Evolutionary conservation across 2,797 vertebrate species (phyloP), one percentile per base, ranked within the genome.

Genomic region (Astyanax mexicanus): DNA sequence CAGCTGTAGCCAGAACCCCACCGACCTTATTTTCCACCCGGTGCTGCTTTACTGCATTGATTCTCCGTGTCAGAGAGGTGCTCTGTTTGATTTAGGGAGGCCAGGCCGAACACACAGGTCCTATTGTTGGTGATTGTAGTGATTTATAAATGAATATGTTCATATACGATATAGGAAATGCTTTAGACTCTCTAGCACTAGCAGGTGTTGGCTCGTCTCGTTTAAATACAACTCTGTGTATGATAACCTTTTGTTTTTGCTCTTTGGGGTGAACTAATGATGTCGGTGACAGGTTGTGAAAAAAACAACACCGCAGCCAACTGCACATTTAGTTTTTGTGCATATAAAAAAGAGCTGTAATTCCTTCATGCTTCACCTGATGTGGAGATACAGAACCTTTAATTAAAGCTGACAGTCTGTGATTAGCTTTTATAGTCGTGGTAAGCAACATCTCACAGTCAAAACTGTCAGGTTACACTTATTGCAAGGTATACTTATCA

Each of bases 1-100:
- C 69, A 72, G 69, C 69, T 58, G 78, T 38, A 76, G 54, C 32
- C 58, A 49, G 13, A 77, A 19, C 74, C 17, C 17, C 38, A 68
- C 67, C 35, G 29, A 71, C 67, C 67, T 44, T 9, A n/a, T 51
- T 35, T 78, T 49, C 38, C 44, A 15, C 25, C 60, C 45, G 13
- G 44, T 47, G n/a, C 11, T 19, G 27, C 61, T 72, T n/a, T 27
- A 60, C 40, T 25, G 54, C 73, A 60, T 37, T 23, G 52, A 3
- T 60, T 68, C 23, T 52, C n/a, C 49, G 51, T 21, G 8, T 10
- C 23, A 57, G 12, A 17, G n/a, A 15, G 49, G 49, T 15, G 25
- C 19, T n/a, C 45, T 19, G 17, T 35, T 35, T 55, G 42, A 45
- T 6, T 64, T 42, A 11, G 40, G 52, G 25, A 21, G 13, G 37